phyloP scores from a whole-genome alignment of 2,113 vertebrate species.

The Sander lucioperca region DNA sequence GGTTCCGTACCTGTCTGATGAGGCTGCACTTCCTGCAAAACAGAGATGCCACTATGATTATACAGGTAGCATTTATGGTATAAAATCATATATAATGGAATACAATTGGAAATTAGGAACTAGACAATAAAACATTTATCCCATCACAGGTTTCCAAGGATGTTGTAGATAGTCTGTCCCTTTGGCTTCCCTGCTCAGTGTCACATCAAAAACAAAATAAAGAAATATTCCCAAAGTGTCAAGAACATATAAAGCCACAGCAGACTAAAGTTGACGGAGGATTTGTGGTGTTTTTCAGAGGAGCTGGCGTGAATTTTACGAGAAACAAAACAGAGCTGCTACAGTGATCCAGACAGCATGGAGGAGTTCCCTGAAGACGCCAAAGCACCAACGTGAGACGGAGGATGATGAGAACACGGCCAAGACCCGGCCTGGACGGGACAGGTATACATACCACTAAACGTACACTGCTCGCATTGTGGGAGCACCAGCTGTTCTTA shows the following conservation, averaged over 20 bases:
- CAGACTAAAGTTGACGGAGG: conserved; percentile 4
- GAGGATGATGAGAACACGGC: conserved; percentile 67
- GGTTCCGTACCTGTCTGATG: conserved; percentile 89
- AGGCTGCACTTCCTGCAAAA: conserved; percentile 87
- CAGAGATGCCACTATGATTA: conserved; percentile 81
- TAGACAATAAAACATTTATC: not conserved
- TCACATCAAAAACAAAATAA: not conserved
- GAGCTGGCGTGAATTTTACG: conserved; percentile 86
- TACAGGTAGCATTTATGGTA: conserved; percentile 85
- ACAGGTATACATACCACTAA: conserved; percentile 48
- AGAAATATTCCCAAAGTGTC: not conserved
- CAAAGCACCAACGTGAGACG: conserved; percentile 49
- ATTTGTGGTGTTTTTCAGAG: conserved; percentile 78
- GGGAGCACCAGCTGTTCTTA: not conserved
- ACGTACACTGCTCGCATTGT: not conserved
- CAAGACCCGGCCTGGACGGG: not conserved
- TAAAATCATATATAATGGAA: not conserved
- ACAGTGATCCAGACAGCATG: conserved; percentile 87
- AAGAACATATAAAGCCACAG: not conserved
- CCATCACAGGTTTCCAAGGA: not conserved
- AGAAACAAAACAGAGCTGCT: conserved; percentile 83
- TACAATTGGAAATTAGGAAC: not conserved
- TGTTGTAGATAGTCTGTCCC: not conserved
- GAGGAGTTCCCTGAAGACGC: conserved; percentile 80
- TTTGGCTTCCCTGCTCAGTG: not conserved